These are phyloP conservation scores for Palythoa heliodiscus DNA, from an alignment of 92 coral and sea anemone genomes.

Conservation along the genomic window DNA sequence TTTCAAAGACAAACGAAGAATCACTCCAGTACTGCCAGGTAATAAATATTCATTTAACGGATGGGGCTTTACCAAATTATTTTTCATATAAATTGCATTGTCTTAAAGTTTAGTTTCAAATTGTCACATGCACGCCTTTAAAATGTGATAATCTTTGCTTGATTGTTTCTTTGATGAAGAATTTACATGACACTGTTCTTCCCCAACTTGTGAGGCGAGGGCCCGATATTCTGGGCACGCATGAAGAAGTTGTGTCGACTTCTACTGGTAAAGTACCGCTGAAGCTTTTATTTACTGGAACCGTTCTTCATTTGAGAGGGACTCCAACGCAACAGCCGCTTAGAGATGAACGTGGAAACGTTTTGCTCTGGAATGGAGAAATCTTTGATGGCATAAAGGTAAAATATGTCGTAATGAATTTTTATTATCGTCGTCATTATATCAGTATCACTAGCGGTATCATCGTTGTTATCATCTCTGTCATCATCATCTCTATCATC, in stretches of 20 bases:
- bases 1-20: conserved; percentile 40
- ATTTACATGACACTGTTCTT: conserved; percentile 45
- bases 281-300: conserved; percentile 56
- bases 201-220: conserved; percentile 83
- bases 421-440: not conserved
- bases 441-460: not conserved
- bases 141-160: not conserved
- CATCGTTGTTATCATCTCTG: not conserved
- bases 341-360: conserved; percentile 68
- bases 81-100: too few relatives aligned
- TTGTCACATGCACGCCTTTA: not conserved
- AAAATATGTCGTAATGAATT: not conserved
- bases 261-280: conserved; percentile 5
- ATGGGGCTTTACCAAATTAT: too few relatives aligned
- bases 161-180: conserved; percentile 35
- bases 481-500: not conserved
- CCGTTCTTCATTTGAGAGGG: conserved; percentile 92
- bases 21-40: conserved; percentile 26
- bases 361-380: conserved; percentile 97
- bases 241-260: conserved; percentile 16
- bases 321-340: conserved; percentile 80
- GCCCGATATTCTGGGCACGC: conserved; percentile 67
- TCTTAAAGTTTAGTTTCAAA: too few relatives aligned
- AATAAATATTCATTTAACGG: not conserved
- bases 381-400: conserved; percentile 91